Conservation (phyloP, 2,797 vertebrate genomes). For the Ciconia nigra region DNA sequence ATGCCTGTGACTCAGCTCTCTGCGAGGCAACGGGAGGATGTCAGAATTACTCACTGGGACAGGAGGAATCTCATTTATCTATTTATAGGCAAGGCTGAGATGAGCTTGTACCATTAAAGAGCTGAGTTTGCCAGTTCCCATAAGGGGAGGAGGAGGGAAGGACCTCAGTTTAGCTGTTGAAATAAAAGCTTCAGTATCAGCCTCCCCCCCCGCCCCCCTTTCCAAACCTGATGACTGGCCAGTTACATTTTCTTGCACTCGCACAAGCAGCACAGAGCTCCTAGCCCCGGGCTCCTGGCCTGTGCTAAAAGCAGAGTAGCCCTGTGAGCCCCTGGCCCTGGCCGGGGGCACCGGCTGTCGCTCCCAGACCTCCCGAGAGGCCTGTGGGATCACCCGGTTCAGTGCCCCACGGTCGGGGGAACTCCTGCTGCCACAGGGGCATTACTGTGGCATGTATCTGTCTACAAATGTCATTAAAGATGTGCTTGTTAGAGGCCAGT, state of each 20-base stretch:
- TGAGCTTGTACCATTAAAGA: slow-evolving; percentile 42
- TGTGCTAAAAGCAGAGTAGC: not conserved
- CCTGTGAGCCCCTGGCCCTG: not conserved
- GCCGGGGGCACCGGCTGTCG: not conserved
- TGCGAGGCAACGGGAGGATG: slow-evolving; percentile 79
- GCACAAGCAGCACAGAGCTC: not conserved
- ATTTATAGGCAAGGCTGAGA: slow-evolving; percentile 83
- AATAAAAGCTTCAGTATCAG: not conserved
- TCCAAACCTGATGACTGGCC: not conserved
- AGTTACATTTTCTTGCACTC: rapidly evolving
- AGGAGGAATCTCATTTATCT: slow-evolving; percentile 89
- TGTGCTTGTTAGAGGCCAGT: not conserved
- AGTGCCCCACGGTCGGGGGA: not conserved
- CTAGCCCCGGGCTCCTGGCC: not conserved
- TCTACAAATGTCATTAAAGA: not conserved
- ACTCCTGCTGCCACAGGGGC: not conserved
- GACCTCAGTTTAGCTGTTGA: not conserved
- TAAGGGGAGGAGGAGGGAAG: not conserved
- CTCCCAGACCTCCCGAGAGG: not conserved
- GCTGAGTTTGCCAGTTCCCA: slow-evolving; percentile 62
- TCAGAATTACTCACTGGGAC: slow-evolving; percentile 90
- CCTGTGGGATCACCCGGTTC: rapidly evolving
- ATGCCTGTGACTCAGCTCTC: slow-evolving; percentile 85
- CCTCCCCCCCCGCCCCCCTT: not conserved
- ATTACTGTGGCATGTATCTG: not conserved